Percentiles rank a stretch among this genome's conserved stretches.
Evolutionary conservation across 2,113 vertebrate genomes (phyloP).

Genomic region (Donacobius atricapilla): DNA sequence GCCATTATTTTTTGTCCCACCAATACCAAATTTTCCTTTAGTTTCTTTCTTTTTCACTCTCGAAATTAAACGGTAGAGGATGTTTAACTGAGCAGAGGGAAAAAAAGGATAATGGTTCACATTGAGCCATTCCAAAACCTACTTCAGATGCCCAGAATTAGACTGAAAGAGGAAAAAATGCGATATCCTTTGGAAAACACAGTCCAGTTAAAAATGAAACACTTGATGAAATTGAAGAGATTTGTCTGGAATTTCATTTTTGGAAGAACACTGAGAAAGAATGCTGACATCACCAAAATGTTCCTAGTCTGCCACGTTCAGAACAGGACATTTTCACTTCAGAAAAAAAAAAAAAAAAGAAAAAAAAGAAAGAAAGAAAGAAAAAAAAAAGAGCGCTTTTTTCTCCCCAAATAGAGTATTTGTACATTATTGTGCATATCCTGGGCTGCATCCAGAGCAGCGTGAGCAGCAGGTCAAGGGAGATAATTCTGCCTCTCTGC

Average conservation of each 20-base stretch:
- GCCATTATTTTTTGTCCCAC: constrained; percentile 1
- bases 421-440: no score
- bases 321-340: not conserved
- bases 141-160: constrained; percentile 8
- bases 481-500: no score
- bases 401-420: no score
- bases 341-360: no score
- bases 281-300: not conserved
- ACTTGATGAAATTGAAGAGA: not conserved
- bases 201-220: not conserved
- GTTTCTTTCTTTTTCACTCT: not conserved
- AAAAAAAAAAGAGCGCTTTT: no score
- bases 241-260: not conserved
- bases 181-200: not conserved
- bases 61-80: not conserved
- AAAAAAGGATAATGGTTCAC: not conserved
- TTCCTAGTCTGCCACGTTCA: not conserved
- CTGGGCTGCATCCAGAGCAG: no score
- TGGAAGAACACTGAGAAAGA: not conserved
- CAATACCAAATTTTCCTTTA: not conserved
- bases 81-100: not conserved
- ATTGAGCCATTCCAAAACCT: not conserved
- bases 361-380: no score
- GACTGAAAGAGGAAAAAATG: not conserved
- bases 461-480: no score